Evolutionary conservation across 1,140 invertebrate genomes (phyloP).

Genomic region (Akabosia matsudoensis): DNA sequence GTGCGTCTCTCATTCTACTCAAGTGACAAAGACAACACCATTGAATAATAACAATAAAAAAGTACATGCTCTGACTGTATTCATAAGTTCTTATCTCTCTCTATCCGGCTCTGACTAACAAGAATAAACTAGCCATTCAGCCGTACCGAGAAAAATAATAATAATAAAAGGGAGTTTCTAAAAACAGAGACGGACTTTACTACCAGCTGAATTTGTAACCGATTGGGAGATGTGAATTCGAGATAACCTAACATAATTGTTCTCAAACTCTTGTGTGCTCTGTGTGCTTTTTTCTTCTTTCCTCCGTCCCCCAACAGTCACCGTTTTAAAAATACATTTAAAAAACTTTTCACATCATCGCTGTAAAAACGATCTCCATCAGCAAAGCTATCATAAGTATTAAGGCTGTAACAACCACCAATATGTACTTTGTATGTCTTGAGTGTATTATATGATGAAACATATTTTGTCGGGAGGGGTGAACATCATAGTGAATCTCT

Average conservation of each 20-base stretch:
- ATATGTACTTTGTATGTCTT: background rate
- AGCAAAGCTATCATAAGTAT: too few species aligned
- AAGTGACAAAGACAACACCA: slow-evolving; percentile 16
- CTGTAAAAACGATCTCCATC: background rate
- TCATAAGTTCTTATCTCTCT: background rate
- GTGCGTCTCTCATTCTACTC: background rate
- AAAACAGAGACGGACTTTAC: background rate
- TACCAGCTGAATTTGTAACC: background rate
- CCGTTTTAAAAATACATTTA: background rate
- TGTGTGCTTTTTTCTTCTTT: background rate
- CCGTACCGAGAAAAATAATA: background rate
- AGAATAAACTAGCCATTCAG: background rate
- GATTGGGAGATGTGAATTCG: background rate
- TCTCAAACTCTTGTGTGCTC: background rate
- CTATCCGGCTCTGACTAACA: background rate
- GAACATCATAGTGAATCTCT: background rate
- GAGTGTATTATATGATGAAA: background rate
- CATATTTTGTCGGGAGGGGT: background rate
- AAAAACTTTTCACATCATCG: background rate
- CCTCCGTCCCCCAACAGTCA: background rate
- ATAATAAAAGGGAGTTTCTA: background rate
- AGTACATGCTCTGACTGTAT: background rate
- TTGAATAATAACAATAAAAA: slow-evolving; percentile 13
- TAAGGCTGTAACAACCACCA: background rate
- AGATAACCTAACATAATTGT: background rate